Evolutionary conservation across 2,797 vertebrate species (phyloP).

Genomic region (Schizopygopsis malacanthus): DNA sequence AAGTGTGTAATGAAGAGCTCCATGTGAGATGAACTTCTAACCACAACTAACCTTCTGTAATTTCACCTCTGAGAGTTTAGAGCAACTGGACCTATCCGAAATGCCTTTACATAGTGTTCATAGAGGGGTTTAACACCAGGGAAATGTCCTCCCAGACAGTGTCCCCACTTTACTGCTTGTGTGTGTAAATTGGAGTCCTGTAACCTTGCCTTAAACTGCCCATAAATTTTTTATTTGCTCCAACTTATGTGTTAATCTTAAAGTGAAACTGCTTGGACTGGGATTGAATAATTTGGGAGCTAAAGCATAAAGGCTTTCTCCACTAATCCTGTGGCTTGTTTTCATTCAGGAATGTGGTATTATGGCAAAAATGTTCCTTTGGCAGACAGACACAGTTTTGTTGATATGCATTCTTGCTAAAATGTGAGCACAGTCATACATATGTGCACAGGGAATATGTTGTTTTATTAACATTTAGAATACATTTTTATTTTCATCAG

Average conservation of each 20-base stretch:
- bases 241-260: not conserved
- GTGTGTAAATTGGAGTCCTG: slow-evolving; percentile 1
- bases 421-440: not conserved
- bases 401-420: not conserved
- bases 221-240: slow-evolving; percentile 1
- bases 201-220: slow-evolving; percentile 2
- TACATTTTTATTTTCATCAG: not conserved
- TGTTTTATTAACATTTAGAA: slow-evolving; percentile 3
- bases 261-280: not conserved
- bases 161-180: slow-evolving; percentile 21
- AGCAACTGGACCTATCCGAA: slow-evolving; percentile 28
- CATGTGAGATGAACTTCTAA: slow-evolving; percentile 16
- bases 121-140: slow-evolving; percentile 13
- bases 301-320: not conserved
- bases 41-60: slow-evolving; percentile 46
- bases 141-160: slow-evolving; percentile 36
- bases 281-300: slow-evolving; percentile 7
- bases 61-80: slow-evolving; percentile 44
- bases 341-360: slow-evolving; percentile 3
- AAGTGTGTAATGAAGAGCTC: slow-evolving; percentile 34
- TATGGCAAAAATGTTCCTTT: not conserved
- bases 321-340: not conserved
- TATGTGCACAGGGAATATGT: not conserved
- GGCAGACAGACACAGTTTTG: not conserved
- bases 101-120: slow-evolving; percentile 4